phyloP scores from a whole-genome alignment of 2,888 invertebrate species.

The Lycia hirtaria region DNA sequence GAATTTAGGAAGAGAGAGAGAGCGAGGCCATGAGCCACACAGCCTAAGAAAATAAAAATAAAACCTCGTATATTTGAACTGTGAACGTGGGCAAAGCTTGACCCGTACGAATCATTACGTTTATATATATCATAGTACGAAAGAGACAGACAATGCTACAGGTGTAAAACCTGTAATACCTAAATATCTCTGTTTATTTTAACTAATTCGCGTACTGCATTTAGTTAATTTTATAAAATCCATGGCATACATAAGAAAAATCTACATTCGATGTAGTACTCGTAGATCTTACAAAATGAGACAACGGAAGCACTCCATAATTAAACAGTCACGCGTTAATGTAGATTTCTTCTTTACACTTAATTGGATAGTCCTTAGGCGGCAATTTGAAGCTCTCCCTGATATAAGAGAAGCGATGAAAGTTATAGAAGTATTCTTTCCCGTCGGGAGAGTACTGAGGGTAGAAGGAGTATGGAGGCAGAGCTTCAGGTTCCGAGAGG shows the following conservation, averaged over 20 bases:
- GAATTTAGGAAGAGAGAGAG: too few relatives aligned
- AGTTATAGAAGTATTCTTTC: conserved; percentile 80
- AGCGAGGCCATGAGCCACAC: too few relatives aligned
- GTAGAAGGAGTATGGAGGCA: conserved; percentile 74
- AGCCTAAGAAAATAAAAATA: too few relatives aligned
- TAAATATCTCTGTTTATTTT: too few relatives aligned
- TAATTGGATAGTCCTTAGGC: conserved; percentile 72
- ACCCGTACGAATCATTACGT: too few relatives aligned
- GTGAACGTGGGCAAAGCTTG: too few relatives aligned
- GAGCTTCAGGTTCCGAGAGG: conserved; percentile 63
- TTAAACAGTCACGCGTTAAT: conserved; percentile 65
- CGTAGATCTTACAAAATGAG: neutral
- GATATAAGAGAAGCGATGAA: conserved; percentile 77
- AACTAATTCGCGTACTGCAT: too few relatives aligned
- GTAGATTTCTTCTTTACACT: conserved; percentile 71
- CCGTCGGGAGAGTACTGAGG: conserved; percentile 80
- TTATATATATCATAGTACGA: too few relatives aligned
- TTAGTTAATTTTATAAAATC: conserved; percentile 2
- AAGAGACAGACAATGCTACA: too few relatives aligned
- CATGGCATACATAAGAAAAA: neutral
- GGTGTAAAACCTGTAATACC: too few relatives aligned
- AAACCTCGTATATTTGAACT: too few relatives aligned
- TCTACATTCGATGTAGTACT: neutral
- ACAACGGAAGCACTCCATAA: neutral
- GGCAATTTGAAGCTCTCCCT: conserved; percentile 74